Evolutionary conservation across 2,888 invertebrate genomes (phyloP), one percentile per base, ranked within the genome.

Genomic region (Meghimatium bilineatum): DNA sequence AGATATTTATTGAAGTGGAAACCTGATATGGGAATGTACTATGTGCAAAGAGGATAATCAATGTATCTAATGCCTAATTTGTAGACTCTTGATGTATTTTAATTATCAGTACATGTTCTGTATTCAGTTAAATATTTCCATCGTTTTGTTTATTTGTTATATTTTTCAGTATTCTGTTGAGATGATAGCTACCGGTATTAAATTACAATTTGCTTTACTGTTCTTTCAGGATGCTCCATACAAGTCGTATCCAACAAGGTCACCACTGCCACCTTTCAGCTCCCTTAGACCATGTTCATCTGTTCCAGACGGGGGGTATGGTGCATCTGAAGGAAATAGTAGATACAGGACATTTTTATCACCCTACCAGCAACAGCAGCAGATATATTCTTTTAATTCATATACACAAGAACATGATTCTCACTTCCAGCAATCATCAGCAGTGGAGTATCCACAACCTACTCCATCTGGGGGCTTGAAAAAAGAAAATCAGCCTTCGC

Each of bases 221-320:
- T 72, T 38, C 14, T 49, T 82, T 32, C 76, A 82, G 82, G 67
- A 82, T 66, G 82, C 34, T 38, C 67, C 66, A 23, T 81, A 74
- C 44, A 67, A 76, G 14, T 49, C n/a, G 2, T 60, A 63, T 44
- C 8, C 74, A 34, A 3, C 38, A 67, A 52, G 66, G 52, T 69
- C 77, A 44, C 52, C 60, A 20, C 60, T 83, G 67, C 83, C 83
- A 78, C 83, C 83, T 23, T 78, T 83, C 78, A 83, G 83, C 38
- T 83, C 83, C 14, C 76, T 82, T 23, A 63, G 74, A 38, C 81
- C 74, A 32, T 29, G 71, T 26, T 52, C 60, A 52, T n/a, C 72
- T 17, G 17, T n/a, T 34, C 36, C 38, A n/a, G 63, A 38, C 8
- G 63, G 38, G 63, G 66, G 77, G 26, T 77, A 77, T 44, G 44